Base-by-base conservation (phyloP, 2,113 vertebrate species). In the Heterotis niloticus region DNA sequence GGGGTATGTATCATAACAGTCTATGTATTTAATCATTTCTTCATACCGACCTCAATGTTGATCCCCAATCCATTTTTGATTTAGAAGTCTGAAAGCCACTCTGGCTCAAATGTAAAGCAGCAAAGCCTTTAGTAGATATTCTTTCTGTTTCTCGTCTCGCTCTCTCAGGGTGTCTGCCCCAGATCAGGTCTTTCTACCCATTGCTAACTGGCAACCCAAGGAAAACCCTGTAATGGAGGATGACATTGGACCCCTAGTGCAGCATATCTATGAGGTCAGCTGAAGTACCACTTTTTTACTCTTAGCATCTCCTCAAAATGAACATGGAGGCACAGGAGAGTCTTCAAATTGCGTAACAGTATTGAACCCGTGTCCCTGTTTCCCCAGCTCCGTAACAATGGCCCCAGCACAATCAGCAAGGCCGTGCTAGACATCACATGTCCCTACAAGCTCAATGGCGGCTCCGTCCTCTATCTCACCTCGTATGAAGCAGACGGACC, bases 331-430 rank as follows among this genome's bases (percentile, higher is more conserved):
- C 34, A 44, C 2, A 44, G 34, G 34, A 7, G 34, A 44, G 7
- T 7, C 2, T 44, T 44, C 34, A 44, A 7, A 44, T 44, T 44
- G 2, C 34, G 7, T 44, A 44, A 7, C 34, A 44, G 34, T 2
- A 44, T 56, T 56, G n/a, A 67, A 76, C n/a, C 23, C 28, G 51
- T n/a, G 17, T 75, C 5, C 88, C 83, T 85, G 75, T 57, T 1
- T 81, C n/a, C 52, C 72, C 87, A 99, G 96, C 90, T 99, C 13
- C 90, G 93, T 79, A 99, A 99, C 89, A 95, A 90, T 0, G 98
- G 98, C 0, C 97, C 98, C 12, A 99, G 98, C 83, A 95, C 96
- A 0, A 93, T 99, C 91, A 97, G 96, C 79, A 98, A 96, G 82
- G 95, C 96, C n/a, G 89, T 95, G 81, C 84, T 99, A 75, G 93